A percentile compares a stretch with the other conserved stretches of the same genome.
phyloP scores from a whole-genome alignment of 2,888 invertebrate genomes.

The Ochropleura leucogaster region DNA sequence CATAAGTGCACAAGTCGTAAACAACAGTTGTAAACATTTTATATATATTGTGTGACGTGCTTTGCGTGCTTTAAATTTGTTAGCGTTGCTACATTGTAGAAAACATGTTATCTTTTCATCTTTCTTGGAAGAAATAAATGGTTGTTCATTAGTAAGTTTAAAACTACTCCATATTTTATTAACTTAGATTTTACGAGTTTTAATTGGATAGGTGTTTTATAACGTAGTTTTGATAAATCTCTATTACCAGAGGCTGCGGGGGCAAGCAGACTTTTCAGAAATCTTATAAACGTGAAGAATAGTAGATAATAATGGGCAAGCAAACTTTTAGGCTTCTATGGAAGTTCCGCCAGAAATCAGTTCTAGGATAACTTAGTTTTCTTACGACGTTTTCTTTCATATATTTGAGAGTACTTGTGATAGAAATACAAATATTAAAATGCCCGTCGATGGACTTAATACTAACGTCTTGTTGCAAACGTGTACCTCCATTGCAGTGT shows the following conservation, averaged over 20 bases:
- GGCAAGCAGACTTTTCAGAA: too few species aligned
- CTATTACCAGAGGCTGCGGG: not conserved
- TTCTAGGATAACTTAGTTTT: not conserved
- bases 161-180: constrained; percentile 3
- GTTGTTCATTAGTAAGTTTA: not conserved
- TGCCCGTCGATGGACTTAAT: too few species aligned
- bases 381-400: not conserved
- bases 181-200: not conserved
- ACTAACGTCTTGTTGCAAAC: too few species aligned
- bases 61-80: constrained; percentile 11
- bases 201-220: not conserved
- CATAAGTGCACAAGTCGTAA: constrained; percentile 44
- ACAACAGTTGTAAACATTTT: constrained; percentile 52
- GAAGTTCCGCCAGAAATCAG: too few species aligned
- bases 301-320: too few species aligned
- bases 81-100: not conserved
- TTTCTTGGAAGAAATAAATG: constrained; percentile 16
- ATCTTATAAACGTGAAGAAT: too few species aligned
- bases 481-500: too few species aligned
- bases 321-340: too few species aligned
- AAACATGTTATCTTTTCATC: not conserved
- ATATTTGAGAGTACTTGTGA: too few species aligned
- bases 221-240: not conserved
- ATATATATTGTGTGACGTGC: constrained; percentile 38
- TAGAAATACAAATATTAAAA: too few species aligned